A percentile compares a stretch with the other conserved stretches of the same genome.
These are phyloP conservation scores for Salvator merianae DNA, from an alignment of 2,113 vertebrate genomes.

Conservation along the genomic window DNA sequence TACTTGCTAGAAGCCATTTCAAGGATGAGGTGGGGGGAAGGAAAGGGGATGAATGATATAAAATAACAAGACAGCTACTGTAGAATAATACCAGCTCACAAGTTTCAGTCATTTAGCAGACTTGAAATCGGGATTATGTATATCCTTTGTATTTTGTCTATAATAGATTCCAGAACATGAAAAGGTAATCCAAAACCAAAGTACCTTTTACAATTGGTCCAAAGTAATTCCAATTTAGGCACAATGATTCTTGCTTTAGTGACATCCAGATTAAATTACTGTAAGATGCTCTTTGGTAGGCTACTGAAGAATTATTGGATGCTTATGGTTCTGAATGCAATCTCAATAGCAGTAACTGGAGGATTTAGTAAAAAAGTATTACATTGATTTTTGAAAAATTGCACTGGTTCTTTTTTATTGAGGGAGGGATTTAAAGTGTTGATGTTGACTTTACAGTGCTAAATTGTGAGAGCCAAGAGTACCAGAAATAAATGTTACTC, in stretches of 20 bases:
- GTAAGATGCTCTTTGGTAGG: not conserved
- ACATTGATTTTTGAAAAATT: not conserved
- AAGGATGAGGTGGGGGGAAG: not conserved
- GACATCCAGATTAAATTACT: not conserved
- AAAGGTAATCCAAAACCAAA: not conserved
- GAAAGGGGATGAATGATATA: not conserved
- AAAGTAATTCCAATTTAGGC: not conserved
- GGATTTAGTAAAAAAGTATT: not conserved
- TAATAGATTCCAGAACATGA: not conserved
- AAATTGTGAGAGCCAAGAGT: too few species aligned
- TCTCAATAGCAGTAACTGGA: not conserved
- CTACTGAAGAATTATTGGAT: not conserved
- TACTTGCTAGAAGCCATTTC: conserved; percentile 17
- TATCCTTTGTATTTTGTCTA: not conserved
- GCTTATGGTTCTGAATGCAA: not conserved
- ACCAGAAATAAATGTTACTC: not conserved
- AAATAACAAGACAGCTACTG: not conserved
- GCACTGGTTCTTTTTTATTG: too few species aligned
- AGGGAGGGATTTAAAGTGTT: too few species aligned
- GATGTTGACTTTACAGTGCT: too few species aligned
- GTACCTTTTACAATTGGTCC: too few species aligned
- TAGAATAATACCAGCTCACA: not conserved
- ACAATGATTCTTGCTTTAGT: not conserved
- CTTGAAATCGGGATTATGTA: not conserved
- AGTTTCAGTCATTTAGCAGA: not conserved